phyloP scores from a whole-genome alignment of 2,113 vertebrate species.

The Eurypyga helias region DNA sequence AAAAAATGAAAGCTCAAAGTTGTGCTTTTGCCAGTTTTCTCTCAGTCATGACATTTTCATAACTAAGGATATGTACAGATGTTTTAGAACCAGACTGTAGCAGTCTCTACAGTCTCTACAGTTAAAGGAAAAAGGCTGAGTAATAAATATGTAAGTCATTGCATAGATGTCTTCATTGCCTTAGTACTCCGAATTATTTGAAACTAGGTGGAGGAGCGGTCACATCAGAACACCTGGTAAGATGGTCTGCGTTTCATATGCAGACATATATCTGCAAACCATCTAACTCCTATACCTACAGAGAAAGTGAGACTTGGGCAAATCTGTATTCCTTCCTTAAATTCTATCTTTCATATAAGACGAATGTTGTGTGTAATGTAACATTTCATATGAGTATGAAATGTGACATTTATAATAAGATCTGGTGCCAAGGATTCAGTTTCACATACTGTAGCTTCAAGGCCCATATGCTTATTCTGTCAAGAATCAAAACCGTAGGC shows the following conservation, averaged over 20 bases:
- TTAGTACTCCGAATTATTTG: neutral
- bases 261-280: neutral
- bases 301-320: slow-evolving; percentile 2
- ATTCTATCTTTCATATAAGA: slow-evolving; percentile 9
- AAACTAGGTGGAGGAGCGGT: neutral
- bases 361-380: slow-evolving; percentile 31
- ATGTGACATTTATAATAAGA: slow-evolving; percentile 61
- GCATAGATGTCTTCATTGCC: neutral
- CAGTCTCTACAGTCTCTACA: neutral
- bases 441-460: slow-evolving; percentile 41
- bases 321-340: slow-evolving; percentile 10
- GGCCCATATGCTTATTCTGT: slow-evolving; percentile 32
- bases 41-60: neutral
- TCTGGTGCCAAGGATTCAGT: slow-evolving; percentile 51
- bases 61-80: neutral
- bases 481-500: slow-evolving; percentile 59
- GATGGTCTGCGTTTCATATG: neutral
- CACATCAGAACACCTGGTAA: neutral
- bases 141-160: neutral
- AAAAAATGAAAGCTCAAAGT: neutral
- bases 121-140: neutral
- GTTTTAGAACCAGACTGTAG: neutral
- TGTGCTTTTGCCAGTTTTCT: neutral
- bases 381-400: slow-evolving; percentile 35
- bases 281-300: neutral